phyloP scores from a whole-genome alignment of 2,113 vertebrate species.

The Azemiops feae region DNA sequence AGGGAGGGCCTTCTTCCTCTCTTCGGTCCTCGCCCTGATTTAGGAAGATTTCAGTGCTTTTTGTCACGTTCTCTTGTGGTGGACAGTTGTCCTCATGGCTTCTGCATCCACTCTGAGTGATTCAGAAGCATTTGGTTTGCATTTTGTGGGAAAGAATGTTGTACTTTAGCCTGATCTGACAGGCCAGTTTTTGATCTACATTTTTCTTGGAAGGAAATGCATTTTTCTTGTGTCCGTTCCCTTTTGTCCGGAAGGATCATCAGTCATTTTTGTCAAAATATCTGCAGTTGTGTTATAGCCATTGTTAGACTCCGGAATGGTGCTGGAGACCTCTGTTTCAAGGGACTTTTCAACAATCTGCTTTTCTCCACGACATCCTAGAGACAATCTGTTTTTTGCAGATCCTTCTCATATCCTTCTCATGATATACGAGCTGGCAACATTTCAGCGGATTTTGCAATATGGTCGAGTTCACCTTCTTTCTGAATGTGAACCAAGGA shows the following conservation, averaged over 20 bases:
- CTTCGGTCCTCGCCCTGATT: not conserved
- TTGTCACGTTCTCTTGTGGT: not conserved
- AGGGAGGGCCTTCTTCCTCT: too few relatives aligned
- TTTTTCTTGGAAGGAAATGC: not conserved
- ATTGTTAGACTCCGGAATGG: not conserved
- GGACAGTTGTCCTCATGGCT: not conserved
- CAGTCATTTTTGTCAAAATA: not conserved
- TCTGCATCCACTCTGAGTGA: not conserved
- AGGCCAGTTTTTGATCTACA: not conserved
- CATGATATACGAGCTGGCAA: not conserved
- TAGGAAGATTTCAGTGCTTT: not conserved
- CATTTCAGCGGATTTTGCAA: not conserved
- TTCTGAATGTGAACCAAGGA: not conserved
- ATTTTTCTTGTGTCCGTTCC: not conserved
- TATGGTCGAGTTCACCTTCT: not conserved
- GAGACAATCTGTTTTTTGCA: not conserved
- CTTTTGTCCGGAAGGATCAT: not conserved
- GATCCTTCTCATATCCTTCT: not conserved
- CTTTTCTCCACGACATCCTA: not conserved
- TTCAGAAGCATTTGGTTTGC: constrained; percentile 1
- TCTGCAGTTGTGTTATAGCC: not conserved
- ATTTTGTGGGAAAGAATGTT: not conserved
- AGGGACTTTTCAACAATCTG: not conserved
- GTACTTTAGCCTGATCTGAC: not conserved
- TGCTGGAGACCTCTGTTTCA: not conserved